phyloP scores from a whole-genome alignment of 2,113 vertebrate species.

The Ursus arctos region DNA sequence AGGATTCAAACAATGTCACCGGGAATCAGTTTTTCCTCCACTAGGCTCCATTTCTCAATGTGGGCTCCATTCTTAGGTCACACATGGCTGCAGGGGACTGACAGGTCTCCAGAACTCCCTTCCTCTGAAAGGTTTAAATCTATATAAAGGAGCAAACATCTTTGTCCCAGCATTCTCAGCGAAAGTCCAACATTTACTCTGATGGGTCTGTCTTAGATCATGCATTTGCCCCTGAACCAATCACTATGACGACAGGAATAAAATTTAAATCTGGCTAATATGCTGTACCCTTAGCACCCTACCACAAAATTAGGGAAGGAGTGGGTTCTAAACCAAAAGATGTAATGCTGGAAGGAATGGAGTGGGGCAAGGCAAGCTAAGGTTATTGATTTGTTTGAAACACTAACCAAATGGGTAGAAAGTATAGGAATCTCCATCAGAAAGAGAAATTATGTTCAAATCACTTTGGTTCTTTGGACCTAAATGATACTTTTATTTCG shows the following conservation, averaged over 20 bases:
- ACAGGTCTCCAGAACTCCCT: neutral
- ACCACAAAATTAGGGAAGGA: neutral
- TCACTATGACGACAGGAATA: neutral
- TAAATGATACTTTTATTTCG: conserved; percentile 2
- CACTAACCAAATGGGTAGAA: neutral
- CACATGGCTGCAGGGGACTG: neutral
- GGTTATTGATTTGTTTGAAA: neutral
- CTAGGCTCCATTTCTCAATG: neutral
- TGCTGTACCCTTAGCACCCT: neutral
- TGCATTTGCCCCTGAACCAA: neutral
- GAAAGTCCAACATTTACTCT: neutral
- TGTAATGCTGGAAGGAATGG: neutral
- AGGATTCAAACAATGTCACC: neutral
- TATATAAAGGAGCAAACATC: neutral
- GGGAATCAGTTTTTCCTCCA: neutral
- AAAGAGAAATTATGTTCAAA: neutral
- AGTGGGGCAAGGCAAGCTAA: neutral
- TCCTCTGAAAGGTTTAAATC: neutral
- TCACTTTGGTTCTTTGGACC: neutral
- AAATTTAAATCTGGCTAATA: neutral
- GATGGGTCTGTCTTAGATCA: neutral
- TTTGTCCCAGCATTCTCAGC: neutral
- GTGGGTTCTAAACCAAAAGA: neutral
- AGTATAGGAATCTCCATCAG: neutral
- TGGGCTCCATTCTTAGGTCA: neutral